A percentile compares a stretch with the other conserved stretches of the same genome.
phyloP scores from a whole-genome alignment of 1,140 invertebrate species.

The Aphis gossypii region DNA sequence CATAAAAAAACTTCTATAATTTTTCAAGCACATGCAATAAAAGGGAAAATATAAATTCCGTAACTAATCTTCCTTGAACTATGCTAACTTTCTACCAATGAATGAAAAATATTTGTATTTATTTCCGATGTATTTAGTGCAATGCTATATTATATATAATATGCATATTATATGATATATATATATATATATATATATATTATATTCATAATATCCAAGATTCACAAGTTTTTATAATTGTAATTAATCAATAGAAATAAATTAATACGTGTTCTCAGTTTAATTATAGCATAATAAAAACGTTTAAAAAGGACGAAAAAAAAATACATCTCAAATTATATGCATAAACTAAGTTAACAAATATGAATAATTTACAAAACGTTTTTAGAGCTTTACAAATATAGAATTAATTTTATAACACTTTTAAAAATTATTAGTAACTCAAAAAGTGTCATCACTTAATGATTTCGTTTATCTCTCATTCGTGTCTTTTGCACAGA shows the following conservation, averaged over 20 bases:
- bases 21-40: constrained; percentile 29
- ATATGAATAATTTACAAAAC: background rate
- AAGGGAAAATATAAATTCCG: constrained; percentile 51
- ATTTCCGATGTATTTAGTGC: background rate
- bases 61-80: constrained; percentile 50
- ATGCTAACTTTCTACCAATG: constrained; percentile 38
- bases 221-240: too few relatives aligned
- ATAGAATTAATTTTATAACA: too few relatives aligned
- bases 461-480: too few relatives aligned
- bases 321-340: background rate
- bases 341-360: too few relatives aligned
- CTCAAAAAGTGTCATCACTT: too few relatives aligned
- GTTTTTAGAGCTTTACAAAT: too few relatives aligned
- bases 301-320: background rate
- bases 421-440: background rate
- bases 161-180: too few relatives aligned
- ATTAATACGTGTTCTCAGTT: background rate
- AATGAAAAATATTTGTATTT: background rate
- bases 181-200: background rate
- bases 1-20: background rate
- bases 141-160: background rate
- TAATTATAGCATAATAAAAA: background rate
- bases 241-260: background rate
- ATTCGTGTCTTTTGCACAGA: too few relatives aligned
- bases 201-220: background rate